Percentiles rank a stretch among this genome's conserved stretches.
phyloP scores from a whole-genome alignment of 2,113 vertebrate species.

The Catharus minimus region DNA sequence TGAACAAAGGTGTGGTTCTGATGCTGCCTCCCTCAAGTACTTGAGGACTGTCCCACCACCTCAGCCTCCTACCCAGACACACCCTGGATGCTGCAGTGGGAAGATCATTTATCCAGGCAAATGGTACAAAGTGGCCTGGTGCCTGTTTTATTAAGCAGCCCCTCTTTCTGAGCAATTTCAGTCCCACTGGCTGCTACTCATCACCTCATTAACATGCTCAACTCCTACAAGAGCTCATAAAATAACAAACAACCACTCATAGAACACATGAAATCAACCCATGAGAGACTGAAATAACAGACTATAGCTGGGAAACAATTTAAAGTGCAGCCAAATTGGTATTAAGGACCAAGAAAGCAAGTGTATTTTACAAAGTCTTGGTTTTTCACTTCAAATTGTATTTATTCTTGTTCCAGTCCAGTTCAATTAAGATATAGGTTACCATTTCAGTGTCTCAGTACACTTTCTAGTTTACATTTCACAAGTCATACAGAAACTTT shows the following conservation, averaged over 20 bases:
- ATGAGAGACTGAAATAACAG: background rate
- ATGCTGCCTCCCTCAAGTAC: accelerated
- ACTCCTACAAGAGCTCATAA: background rate
- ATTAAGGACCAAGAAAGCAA: background rate
- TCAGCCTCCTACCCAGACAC: background rate
- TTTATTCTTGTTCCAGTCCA: background rate
- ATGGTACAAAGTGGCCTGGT: accelerated
- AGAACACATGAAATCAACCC: background rate
- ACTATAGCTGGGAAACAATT: background rate
- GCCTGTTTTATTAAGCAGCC: background rate
- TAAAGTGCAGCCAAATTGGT: background rate
- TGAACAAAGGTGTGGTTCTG: background rate
- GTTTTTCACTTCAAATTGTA: background rate
- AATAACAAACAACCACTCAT: background rate
- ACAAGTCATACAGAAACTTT: background rate
- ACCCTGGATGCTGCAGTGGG: accelerated
- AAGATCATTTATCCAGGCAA: background rate
- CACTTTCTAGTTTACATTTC: background rate
- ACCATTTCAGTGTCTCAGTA: background rate
- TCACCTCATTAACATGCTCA: background rate
- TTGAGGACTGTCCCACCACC: background rate
- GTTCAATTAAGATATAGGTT: background rate
- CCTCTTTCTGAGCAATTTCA: background rate
- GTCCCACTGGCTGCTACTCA: background rate
- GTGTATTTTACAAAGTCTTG: background rate